Evolutionary conservation across 2,797 vertebrate genomes (phyloP).

Genomic region (Fistularia commersonii): DNA sequence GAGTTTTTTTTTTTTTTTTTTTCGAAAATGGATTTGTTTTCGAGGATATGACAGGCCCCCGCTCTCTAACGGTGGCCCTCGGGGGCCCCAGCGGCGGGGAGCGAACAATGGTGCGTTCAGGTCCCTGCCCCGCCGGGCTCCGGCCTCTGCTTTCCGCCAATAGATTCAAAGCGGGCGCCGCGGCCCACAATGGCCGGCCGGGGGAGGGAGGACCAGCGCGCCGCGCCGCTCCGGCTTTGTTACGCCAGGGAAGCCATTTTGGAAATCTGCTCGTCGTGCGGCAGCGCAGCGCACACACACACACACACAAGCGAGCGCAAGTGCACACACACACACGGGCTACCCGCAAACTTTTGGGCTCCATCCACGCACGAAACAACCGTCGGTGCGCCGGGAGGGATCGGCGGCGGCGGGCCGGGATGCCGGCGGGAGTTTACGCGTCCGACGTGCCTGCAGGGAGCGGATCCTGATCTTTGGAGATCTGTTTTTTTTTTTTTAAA

Average conservation of each 20-base stretch:
- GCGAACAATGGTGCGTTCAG: constrained; percentile 20
- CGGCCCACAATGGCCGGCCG: constrained; percentile 66
- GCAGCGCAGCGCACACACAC: constrained; percentile 43
- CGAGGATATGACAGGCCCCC: too few species aligned
- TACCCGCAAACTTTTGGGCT: constrained; percentile 64
- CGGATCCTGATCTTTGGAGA: constrained; percentile 55
- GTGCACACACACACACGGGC: constrained; percentile 33
- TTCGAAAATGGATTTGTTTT: not conserved
- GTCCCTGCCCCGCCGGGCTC: constrained; percentile 28
- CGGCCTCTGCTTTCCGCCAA: constrained; percentile 60
- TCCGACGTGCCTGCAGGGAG: constrained; percentile 31
- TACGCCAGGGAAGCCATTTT: constrained; percentile 90
- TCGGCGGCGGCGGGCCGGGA: constrained; percentile 18
- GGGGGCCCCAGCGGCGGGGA: not conserved
- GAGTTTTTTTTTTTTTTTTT: not conserved
- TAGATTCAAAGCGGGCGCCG: constrained; percentile 69
- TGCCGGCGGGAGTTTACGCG: constrained; percentile 53
- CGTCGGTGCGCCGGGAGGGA: not conserved
- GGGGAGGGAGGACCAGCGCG: constrained; percentile 75
- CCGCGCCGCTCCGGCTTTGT: constrained; percentile 85
- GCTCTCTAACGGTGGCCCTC: not conserved
- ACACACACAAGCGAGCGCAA: too few species aligned
- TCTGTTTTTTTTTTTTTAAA: constrained; percentile 37
- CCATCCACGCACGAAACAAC: not conserved
- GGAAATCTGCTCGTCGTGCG: constrained; percentile 75